Evolutionary conservation across 35 echinoderm and acorn worm genomes (phyloP).

Genomic region (Heliocidaris erythrogramma): DNA sequence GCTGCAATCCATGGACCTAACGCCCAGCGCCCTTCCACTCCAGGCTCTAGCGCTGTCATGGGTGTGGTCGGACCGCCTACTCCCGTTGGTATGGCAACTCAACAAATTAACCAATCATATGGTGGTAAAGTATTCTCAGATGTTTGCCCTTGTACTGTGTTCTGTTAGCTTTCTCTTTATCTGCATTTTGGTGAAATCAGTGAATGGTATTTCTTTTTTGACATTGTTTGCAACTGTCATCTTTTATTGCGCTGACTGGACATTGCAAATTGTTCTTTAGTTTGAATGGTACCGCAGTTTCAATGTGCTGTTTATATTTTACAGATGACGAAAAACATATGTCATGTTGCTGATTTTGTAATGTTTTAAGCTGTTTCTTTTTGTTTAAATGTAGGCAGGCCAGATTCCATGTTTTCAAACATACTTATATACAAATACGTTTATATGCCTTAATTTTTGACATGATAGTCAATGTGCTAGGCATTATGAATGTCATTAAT

Average conservation of each 20-base stretch:
- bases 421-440: background rate
- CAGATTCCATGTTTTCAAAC: background rate
- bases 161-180: background rate
- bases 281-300: background rate
- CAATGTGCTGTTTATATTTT: background rate
- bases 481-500: background rate
- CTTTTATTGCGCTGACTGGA: too few relatives aligned
- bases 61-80: conserved; percentile 97
- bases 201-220: background rate
- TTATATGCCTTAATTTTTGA: background rate
- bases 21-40: conserved; percentile 45
- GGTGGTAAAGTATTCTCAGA: conserved; percentile 47
- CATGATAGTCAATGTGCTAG: background rate
- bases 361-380: background rate
- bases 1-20: conserved; percentile 50
- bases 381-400: background rate
- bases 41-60: conserved; percentile 86
- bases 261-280: background rate
- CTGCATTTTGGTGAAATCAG: background rate
- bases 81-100: conserved; percentile 92
- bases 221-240: background rate
- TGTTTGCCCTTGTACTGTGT: background rate
- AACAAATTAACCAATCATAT: conserved; percentile 71
- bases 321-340: background rate
- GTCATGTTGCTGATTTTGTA: background rate